Evolutionary conservation across 2,888 invertebrate genomes (phyloP).

Genomic region (Oconnorella tubifera): DNA sequence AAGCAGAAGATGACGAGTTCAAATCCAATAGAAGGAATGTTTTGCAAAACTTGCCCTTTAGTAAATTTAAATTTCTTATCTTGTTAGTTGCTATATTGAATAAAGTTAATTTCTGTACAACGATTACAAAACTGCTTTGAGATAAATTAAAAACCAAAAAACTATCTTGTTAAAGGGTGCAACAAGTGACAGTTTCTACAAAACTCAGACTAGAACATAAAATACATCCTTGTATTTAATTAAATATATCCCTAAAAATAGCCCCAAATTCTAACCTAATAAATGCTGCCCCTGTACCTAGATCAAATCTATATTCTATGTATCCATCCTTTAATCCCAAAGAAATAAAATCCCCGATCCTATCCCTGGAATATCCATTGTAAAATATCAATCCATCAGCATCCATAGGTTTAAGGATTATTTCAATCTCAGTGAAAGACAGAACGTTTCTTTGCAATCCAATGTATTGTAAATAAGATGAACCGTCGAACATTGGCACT

Average conservation of each 20-base stretch:
- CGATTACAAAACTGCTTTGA: neutral
- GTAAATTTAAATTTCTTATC: too few species aligned
- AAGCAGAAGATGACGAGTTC: too few species aligned
- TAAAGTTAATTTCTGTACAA: too few species aligned
- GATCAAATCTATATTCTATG: constrained; percentile 81
- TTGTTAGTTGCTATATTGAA: too few species aligned
- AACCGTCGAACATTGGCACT: constrained; percentile 89
- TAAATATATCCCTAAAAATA: too few species aligned
- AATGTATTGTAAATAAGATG: constrained; percentile 81
- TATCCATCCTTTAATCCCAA: constrained; percentile 75
- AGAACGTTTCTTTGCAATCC: constrained; percentile 80
- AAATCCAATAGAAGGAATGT: too few species aligned
- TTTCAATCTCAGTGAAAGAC: constrained; percentile 83
- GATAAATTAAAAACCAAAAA: neutral
- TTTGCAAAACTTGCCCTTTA: too few species aligned
- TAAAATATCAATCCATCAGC: constrained; percentile 70
- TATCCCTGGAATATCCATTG: constrained; percentile 80
- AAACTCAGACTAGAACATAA: too few species aligned
- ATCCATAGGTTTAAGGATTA: constrained; percentile 74
- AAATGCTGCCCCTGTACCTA: constrained; percentile 81
- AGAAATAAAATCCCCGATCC: constrained; percentile 83
- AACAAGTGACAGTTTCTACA: too few species aligned
- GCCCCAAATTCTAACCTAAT: constrained; percentile 64
- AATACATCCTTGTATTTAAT: too few species aligned
- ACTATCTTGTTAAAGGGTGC: too few species aligned